Evolutionary conservation across 2,113 vertebrate species (phyloP).

Genomic region (Colinus virginianus): DNA sequence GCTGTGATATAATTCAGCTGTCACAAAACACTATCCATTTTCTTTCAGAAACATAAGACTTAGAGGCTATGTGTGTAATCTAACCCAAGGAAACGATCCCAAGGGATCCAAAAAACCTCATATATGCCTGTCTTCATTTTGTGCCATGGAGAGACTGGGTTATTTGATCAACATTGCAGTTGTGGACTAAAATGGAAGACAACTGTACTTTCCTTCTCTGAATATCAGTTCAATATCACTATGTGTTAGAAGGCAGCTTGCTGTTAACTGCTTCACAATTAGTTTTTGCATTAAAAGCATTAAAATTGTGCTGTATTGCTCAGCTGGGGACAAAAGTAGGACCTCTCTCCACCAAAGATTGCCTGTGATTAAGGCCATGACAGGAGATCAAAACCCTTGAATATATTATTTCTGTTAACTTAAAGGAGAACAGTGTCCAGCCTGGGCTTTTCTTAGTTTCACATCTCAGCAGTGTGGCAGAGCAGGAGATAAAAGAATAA

Average conservation of each 20-base stretch:
- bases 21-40: neutral
- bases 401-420: neutral
- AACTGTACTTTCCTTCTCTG: neutral
- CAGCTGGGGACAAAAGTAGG: neutral
- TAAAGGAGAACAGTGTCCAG: neutral
- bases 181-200: neutral
- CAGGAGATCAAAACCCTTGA: neutral
- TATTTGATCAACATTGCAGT: neutral
- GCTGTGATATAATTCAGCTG: neutral
- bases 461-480: neutral
- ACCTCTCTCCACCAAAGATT: neutral
- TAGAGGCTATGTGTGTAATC: neutral
- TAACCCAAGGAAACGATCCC: neutral
- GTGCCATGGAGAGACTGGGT: rapidly evolving
- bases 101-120: neutral
- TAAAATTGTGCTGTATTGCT: neutral
- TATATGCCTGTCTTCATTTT: neutral
- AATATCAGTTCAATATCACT: neutral
- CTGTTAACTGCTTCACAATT: neutral
- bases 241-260: neutral
- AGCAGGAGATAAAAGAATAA: neutral
- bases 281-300: neutral
- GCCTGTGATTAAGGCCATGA: neutral
- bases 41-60: neutral
- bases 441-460: neutral